Evolutionary conservation across 2,797 vertebrate species (phyloP).

Genomic region (Gallinago solitaria): DNA sequence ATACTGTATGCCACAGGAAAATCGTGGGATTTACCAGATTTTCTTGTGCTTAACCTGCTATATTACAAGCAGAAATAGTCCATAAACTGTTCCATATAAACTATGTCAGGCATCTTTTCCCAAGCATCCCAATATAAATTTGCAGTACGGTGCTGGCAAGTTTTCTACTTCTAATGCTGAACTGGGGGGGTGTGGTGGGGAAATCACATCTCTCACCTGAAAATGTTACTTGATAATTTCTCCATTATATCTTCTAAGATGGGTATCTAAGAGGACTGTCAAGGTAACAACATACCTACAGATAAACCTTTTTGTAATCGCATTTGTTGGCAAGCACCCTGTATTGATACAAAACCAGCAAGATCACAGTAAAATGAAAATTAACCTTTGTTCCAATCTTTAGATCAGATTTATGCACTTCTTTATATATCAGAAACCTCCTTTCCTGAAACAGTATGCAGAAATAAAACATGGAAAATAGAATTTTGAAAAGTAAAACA

Average conservation of each 20-base stretch:
- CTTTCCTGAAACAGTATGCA: neutral
- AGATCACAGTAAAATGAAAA: neutral
- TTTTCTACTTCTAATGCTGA: neutral
- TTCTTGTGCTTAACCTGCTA: neutral
- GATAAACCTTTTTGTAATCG: neutral
- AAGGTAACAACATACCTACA: constrained; percentile 58
- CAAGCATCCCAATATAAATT: neutral
- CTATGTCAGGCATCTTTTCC: neutral
- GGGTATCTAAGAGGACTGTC: constrained; percentile 79
- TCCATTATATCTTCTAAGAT: constrained; percentile 96
- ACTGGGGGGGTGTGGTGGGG: neutral
- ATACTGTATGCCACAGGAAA: neutral
- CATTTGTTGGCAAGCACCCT: neutral
- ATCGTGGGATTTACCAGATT: neutral
- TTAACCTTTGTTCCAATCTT: neutral
- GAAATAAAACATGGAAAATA: neutral
- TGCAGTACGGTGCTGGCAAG: neutral
- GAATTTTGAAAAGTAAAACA: neutral
- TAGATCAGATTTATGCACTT: neutral
- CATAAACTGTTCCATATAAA: neutral
- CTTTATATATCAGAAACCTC: neutral
- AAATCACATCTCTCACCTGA: constrained; percentile 81
- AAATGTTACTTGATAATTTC: constrained; percentile 86
- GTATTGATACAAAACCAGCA: neutral
- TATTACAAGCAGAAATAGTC: neutral